Conservation (phyloP, 1,140 invertebrate species). For the Carposina sasakii region DNA sequence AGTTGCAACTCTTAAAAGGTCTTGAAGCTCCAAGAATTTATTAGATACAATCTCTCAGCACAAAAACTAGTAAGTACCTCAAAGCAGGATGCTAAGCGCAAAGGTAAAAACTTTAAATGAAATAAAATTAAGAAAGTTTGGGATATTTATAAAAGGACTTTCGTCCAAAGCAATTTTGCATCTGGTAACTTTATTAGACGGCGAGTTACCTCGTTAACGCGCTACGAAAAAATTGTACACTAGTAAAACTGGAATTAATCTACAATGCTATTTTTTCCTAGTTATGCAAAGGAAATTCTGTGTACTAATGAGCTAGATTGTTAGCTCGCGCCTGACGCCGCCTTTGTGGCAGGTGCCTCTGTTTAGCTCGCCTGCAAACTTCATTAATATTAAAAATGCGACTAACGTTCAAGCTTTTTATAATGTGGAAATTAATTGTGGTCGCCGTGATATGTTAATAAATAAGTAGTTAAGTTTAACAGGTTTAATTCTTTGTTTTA, state of each 20-base stretch:
- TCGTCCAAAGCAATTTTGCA: constrained; percentile 42
- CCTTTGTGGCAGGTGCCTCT: constrained; percentile 35
- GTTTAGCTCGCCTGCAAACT: constrained; percentile 33
- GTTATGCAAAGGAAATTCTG: constrained; percentile 41
- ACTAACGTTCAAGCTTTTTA: too few relatives aligned
- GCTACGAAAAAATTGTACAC: constrained; percentile 48
- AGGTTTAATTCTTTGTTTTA: too few relatives aligned
- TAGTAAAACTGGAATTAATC: constrained; percentile 55
- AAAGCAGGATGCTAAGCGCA: too few relatives aligned
- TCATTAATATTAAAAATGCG: constrained; percentile 30
- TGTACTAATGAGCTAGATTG: constrained; percentile 56
- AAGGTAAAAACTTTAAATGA: too few relatives aligned
- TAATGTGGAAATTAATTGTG: too few relatives aligned
- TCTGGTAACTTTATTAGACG: constrained; percentile 57
- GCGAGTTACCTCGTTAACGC: constrained; percentile 59
- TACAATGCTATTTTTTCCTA: constrained; percentile 41
- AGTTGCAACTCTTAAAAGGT: too few relatives aligned
- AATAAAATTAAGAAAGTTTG: constrained; percentile 48
- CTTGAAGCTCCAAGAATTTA: too few relatives aligned
- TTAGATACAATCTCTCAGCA: too few relatives aligned
- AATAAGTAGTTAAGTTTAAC: too few relatives aligned
- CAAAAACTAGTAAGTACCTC: too few relatives aligned
- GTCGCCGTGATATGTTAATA: too few relatives aligned
- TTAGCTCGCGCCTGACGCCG: constrained; percentile 29
- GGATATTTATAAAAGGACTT: too few relatives aligned